phyloP scores from a whole-genome alignment of 2,888 invertebrate genomes.

The Fragum whitleyi region DNA sequence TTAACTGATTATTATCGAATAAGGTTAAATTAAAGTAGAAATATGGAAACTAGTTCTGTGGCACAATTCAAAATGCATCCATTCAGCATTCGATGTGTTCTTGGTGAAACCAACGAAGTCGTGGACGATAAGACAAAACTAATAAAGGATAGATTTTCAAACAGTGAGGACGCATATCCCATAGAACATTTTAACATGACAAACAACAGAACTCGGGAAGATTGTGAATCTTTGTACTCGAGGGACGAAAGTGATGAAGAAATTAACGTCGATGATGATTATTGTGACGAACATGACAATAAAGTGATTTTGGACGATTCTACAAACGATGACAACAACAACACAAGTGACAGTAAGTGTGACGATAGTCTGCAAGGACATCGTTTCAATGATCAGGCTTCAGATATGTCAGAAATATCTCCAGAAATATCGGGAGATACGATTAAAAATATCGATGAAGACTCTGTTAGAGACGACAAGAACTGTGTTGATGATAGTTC shows the following conservation, averaged over 20 bases:
- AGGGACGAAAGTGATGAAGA: conserved; percentile 65
- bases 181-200: conserved; percentile 21
- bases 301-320: conserved; percentile 14
- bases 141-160: not conserved
- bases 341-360: conserved; percentile 33
- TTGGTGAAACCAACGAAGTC: conserved; percentile 70
- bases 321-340: conserved; percentile 47
- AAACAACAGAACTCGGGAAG: conserved; percentile 26
- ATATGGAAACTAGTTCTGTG: conserved; percentile 45
- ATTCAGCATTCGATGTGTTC: conserved; percentile 78
- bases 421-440: not conserved
- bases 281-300: conserved; percentile 15
- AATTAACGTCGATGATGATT: conserved; percentile 65
- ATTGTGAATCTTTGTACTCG: conserved; percentile 57
- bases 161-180: conserved; percentile 2
- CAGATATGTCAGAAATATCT: conserved; percentile 16
- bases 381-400: conserved; percentile 20
- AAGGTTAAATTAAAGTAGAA: not conserved
- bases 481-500: conserved; percentile 35
- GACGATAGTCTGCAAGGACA: conserved; percentile 11
- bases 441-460: conserved; percentile 21
- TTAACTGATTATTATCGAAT: too few species aligned
- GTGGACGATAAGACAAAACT: conserved; percentile 33
- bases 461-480: conserved; percentile 16
- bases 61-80: conserved; percentile 59